Evolutionary conservation across 1,140 invertebrate genomes (phyloP).

Genomic region (Asbolus verrucosus): DNA sequence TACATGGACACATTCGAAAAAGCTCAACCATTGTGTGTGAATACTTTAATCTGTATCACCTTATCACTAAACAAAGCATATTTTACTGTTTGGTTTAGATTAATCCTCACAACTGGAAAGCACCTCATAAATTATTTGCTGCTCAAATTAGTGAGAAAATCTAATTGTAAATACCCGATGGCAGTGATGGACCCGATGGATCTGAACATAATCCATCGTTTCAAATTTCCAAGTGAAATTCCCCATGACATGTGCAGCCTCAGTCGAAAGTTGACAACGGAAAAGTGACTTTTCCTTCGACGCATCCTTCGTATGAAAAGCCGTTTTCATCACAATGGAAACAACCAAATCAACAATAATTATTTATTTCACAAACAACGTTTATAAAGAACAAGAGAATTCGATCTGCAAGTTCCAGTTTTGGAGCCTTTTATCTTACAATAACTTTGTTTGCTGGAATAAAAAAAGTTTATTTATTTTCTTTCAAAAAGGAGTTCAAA

Average conservation of each 20-base stretch:
- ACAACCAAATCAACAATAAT: not conserved
- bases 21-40: too few species aligned
- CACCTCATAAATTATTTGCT: not conserved
- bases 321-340: not conserved
- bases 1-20: too few species aligned
- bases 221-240: too few species aligned
- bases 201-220: too few species aligned
- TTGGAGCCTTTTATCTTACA: too few species aligned
- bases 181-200: too few species aligned
- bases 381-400: not conserved
- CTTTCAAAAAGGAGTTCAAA: too few species aligned
- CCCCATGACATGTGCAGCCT: too few species aligned
- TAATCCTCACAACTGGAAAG: conserved; percentile 8
- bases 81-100: conserved; percentile 18
- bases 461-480: too few species aligned
- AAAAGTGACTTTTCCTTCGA: too few species aligned
- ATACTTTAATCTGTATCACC: not conserved
- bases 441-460: conserved; percentile 1
- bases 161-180: too few species aligned
- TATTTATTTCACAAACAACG: conserved; percentile 17
- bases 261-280: too few species aligned
- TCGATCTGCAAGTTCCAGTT: not conserved
- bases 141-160: not conserved
- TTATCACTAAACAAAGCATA: conserved; percentile 1
- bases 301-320: not conserved